Evolutionary conservation across 1,140 invertebrate species (phyloP), one percentile per base, ranked within the genome.

Genomic region (Helicoverpa armigera): DNA sequence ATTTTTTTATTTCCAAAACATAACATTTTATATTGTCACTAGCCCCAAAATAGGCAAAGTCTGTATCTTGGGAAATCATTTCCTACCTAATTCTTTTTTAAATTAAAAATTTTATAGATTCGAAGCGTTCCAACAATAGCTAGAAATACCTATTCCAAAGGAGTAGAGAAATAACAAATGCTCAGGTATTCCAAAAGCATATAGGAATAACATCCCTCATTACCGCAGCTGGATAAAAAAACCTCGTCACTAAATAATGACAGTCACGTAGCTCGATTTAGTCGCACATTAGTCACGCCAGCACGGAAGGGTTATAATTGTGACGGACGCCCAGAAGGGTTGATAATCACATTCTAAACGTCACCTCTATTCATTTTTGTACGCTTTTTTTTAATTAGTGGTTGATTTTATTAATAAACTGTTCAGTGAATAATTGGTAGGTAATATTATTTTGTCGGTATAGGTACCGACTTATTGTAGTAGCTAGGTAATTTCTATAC

Each of bases 251-350:
- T 18, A 1, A 67, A 29, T 65, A 65, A 70, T 70, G 50, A 53
- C 50, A 70, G 67, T 70, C 75, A 77, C 75, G 75, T 77, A n/a
- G 5, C 43, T 13, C 58, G 5, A 31, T 70, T 70, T 70, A 70
- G 48, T 12, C 67, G 48, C 13, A 67, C 35, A 60, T 74, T 60
- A 16, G 54, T 74, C 72, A 74, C 72, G 58, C 60, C 31, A 53
- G 67, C 50, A 13, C 73, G 85, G 54, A 79, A 88, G 85, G 85
- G 83, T 78, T 74, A 78, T 90, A 89, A 89, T 90, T 88, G 78
- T 88, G 88, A 90, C 84, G 86, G 89, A 90, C 88, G 85, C 83
- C 79, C 56, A 83, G 88, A 90, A 90, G 89, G 89, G 89, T 90
- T 89, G 67, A 77, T 87, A 89, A 90, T 90, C 83, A 87, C 82